phyloP scores from a whole-genome alignment of 2,888 invertebrate species.

The Eremobia ochroleuca region DNA sequence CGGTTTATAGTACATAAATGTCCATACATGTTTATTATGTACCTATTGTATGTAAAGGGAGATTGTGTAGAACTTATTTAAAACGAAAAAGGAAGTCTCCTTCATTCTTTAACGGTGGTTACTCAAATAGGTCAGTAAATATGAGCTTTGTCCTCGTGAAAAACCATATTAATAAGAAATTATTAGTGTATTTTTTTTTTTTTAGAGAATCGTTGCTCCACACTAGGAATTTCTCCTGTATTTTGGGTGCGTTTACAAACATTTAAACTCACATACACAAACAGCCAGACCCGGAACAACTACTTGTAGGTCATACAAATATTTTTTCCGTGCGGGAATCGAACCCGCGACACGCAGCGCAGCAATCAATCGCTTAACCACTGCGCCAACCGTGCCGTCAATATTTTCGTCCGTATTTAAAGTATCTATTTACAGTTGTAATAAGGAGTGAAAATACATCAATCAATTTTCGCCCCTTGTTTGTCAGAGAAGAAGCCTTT shows the following conservation, averaged over 20 bases:
- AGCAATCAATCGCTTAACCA: too few relatives aligned
- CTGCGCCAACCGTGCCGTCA: too few relatives aligned
- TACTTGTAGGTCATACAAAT: too few relatives aligned
- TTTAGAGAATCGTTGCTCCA: too few relatives aligned
- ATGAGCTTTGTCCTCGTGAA: not conserved
- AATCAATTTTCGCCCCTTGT: not conserved
- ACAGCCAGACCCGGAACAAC: too few relatives aligned
- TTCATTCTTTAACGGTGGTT: not conserved
- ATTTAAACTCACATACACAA: too few relatives aligned
- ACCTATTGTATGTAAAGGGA: constrained; percentile 13
- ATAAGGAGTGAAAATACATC: not conserved
- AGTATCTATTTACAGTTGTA: not conserved
- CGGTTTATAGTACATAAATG: constrained; percentile 52
- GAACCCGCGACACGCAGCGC: too few relatives aligned
- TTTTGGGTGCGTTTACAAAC: too few relatives aligned
- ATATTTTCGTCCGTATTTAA: too few relatives aligned
- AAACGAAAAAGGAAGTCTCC: not conserved
- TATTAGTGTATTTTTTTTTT: too few relatives aligned
- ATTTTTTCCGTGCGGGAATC: too few relatives aligned
- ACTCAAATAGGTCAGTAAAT: not conserved
- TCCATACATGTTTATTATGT: constrained; percentile 24
- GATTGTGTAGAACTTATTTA: not conserved
- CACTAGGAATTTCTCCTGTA: too few relatives aligned
- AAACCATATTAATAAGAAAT: not conserved
- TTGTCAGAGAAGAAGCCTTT: not conserved